Base-by-base conservation (phyloP, 2,888 invertebrate genomes). In the Petrolisthes cinctipes region DNA sequence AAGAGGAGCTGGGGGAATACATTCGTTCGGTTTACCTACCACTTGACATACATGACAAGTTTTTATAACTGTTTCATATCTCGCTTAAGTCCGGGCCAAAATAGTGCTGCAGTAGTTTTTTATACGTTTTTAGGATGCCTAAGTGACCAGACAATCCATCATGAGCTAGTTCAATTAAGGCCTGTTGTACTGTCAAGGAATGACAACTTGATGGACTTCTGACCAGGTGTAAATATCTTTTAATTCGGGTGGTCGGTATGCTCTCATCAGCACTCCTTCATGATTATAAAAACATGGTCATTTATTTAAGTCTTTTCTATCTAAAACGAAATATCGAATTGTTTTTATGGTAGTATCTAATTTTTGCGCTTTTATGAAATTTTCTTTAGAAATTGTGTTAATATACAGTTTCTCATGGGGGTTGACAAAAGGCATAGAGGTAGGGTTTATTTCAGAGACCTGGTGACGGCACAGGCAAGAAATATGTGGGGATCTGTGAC, bases 61-160 rank as follows among this genome's bases (percentile, higher is more conserved):
- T 51, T 79, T 79, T 53, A 79, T 23, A 37, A 81, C 6, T 7
- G 11, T 23, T 5, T 14, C 5, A 81, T 23, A 61, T 81, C 61
- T 14, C 17, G 7, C 20, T 56, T 54, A 11, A 81, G 11, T 11
- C 79, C 79, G 6, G 51, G 23, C 51, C 54, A 81, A 23, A 81
- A 53, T 20, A 81, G 20, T 81, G 56, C 57, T 81, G 57, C 9
- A 81, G 53, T 7, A 81, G 6, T 23, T 81, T 81, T 56, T 61
- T 23, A 57, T 81, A 57, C 5, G 17, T 57, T 81, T 81, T 81
- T n/a, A 23, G n/a, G 17, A 81, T 81, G 5, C 61, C 81, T 57
- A 57, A 23, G 20, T 81, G 81, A 20, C 56, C 81, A 20, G 57
- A 56, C n/a, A 81, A 14, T 23, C 81, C 81, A 81, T 81, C 61